Percentiles rank a stretch among this genome's conserved stretches.
phyloP scores from a whole-genome alignment of 2,113 vertebrate species.

The Clinocottus analis region DNA sequence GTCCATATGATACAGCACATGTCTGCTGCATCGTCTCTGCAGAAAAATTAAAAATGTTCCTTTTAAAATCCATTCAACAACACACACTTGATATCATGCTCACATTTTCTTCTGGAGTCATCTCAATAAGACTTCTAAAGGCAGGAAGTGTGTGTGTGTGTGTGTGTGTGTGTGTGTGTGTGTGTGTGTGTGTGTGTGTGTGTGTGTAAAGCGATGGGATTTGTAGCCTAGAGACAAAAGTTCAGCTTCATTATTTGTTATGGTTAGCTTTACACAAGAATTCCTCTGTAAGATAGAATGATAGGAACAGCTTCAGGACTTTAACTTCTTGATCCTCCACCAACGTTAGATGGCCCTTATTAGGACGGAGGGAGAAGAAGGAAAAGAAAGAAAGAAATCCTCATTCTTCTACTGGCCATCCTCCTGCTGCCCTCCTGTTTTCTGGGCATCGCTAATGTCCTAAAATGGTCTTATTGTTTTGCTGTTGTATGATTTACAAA shows the following conservation, averaged over 20 bases:
- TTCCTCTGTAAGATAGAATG: constrained; percentile 33
- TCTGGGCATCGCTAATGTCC: constrained; percentile 53
- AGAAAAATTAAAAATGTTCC: constrained; percentile 36
- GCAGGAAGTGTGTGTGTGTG: constrained; percentile 3
- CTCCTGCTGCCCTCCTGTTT: constrained; percentile 13
- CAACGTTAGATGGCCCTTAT: constrained; percentile 42
- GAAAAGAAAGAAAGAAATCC: constrained; percentile 9
- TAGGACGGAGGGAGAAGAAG: constrained; percentile 21
- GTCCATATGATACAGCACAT: constrained; percentile 17
- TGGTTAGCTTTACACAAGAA: constrained; percentile 31
- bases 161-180: neutral
- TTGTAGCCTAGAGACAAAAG: constrained; percentile 3
- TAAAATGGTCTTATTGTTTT: constrained; percentile 67
- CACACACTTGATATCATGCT: constrained; percentile 46
- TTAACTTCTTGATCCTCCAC: constrained; percentile 35
- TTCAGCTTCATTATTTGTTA: constrained; percentile 37
- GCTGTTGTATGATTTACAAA: constrained; percentile 56
- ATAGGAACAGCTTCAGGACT: constrained; percentile 34
- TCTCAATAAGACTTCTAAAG: constrained; percentile 25
- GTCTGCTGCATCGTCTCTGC: neutral
- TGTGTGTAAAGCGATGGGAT: constrained; percentile 27
- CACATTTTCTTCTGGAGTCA: constrained; percentile 8
- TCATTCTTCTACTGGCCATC: neutral
- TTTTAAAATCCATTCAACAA: constrained; percentile 52
- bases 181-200: neutral